These are phyloP conservation scores for Pasiphila rectangulata DNA, from an alignment of 2,888 invertebrate genomes.

Conservation along the genomic window DNA sequence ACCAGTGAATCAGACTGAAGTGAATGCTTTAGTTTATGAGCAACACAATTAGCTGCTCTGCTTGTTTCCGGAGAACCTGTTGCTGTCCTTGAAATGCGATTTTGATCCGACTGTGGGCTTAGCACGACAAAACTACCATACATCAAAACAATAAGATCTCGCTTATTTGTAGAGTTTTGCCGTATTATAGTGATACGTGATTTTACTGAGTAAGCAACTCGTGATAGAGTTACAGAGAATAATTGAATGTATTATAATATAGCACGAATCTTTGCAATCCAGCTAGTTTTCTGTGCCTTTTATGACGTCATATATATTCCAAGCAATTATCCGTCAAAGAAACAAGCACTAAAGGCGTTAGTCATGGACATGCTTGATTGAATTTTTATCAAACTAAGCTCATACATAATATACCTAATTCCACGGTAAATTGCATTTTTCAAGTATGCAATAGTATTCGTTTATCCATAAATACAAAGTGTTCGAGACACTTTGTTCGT, in stretches of 20 bases:
- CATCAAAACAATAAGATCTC: slow-evolving; percentile 9
- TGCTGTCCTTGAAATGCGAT: slow-evolving; percentile 23
- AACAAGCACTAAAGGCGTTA: slow-evolving; percentile 21
- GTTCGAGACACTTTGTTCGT: too few species aligned
- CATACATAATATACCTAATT: slow-evolving; percentile 7
- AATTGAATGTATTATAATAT: too few species aligned
- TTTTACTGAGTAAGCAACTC: too few species aligned
- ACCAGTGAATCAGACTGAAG: slow-evolving; percentile 11
- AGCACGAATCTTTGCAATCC: slow-evolving; percentile 1
- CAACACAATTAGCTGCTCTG: slow-evolving; percentile 24
- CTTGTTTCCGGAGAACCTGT: slow-evolving; percentile 26
- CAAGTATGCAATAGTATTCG: too few species aligned
- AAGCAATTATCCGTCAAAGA: slow-evolving; percentile 22
- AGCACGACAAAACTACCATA: slow-evolving; percentile 19
- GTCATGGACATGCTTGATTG: slow-evolving; percentile 23
- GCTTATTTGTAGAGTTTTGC: background rate
- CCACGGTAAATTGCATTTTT: background rate
- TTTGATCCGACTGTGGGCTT: slow-evolving; percentile 19
- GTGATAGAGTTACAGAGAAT: too few species aligned
- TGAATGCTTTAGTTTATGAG: slow-evolving; percentile 16
- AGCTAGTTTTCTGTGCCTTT: slow-evolving; percentile 11
- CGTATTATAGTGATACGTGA: too few species aligned
- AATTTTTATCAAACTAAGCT: slow-evolving; percentile 19
- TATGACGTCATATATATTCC: slow-evolving; percentile 21
- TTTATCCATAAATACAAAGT: too few species aligned